Evolutionary conservation across 2,113 vertebrate species (phyloP).

Genomic region (Strix aluco): DNA sequence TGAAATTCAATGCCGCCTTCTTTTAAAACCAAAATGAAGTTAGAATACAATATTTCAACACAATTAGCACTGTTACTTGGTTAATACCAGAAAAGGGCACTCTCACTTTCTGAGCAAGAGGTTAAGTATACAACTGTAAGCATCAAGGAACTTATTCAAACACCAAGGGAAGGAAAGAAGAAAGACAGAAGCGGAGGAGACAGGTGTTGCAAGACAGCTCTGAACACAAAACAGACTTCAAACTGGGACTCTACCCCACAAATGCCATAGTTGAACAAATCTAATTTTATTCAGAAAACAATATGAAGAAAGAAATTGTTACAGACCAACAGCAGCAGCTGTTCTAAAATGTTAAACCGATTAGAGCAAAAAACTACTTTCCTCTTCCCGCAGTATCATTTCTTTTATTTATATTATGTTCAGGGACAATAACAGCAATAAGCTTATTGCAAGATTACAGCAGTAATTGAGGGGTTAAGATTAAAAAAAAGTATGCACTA

Average conservation of each 20-base stretch:
- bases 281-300: background rate
- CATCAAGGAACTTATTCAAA: background rate
- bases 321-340: background rate
- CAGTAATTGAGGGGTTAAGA: constrained; percentile 6
- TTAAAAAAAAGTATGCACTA: background rate
- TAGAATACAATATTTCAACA: background rate
- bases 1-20: background rate
- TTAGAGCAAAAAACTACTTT: background rate
- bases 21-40: background rate
- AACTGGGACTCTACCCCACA: background rate
- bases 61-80: background rate
- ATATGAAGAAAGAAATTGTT: background rate
- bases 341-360: background rate
- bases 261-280: background rate
- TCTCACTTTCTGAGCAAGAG: background rate
- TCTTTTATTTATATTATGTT: background rate
- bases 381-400: background rate
- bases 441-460: background rate
- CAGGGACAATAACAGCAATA: background rate
- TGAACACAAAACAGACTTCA: background rate
- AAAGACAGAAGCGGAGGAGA: background rate
- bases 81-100: background rate
- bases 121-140: background rate
- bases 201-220: background rate
- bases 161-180: background rate